A percentile compares a stretch with the other conserved stretches of the same genome.
phyloP scores from a whole-genome alignment of 2,797 vertebrate genomes.

The Aldrovandia affinis region DNA sequence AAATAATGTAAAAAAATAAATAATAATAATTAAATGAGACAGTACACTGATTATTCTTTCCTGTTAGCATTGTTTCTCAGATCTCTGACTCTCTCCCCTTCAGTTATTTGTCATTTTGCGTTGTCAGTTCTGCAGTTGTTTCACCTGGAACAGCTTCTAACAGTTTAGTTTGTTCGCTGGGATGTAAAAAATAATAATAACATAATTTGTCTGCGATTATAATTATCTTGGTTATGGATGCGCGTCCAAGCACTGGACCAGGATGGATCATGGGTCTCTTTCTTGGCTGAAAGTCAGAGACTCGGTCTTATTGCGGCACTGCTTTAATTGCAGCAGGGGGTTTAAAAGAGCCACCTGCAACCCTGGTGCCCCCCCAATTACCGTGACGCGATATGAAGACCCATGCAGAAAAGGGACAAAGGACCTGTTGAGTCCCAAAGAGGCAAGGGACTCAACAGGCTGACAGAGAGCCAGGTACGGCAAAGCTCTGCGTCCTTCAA shows the following conservation, averaged over 20 bases:
- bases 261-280: not conserved
- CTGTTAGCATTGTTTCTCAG: not conserved
- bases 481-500: slow-evolving; percentile 25
- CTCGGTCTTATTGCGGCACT: not conserved
- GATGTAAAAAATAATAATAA: slow-evolving; percentile 27
- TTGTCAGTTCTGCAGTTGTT: not conserved
- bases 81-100: too few relatives aligned
- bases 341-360: slow-evolving; percentile 19
- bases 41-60: not conserved
- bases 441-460: slow-evolving; percentile 29
- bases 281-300: not conserved
- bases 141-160: not conserved
- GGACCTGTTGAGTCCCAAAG: slow-evolving; percentile 33
- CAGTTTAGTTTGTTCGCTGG: slow-evolving; percentile 23
- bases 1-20: not conserved
- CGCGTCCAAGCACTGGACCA: not conserved
- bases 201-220: not conserved
- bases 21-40: not conserved
- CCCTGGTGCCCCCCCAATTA: slow-evolving; percentile 40
- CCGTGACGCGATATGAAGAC: slow-evolving; percentile 22
- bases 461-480: not conserved
- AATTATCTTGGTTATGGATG: not conserved
- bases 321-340: not conserved
- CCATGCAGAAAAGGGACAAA: slow-evolving; percentile 19
- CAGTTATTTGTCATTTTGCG: too few relatives aligned